phyloP scores from a whole-genome alignment of 2,888 invertebrate species.

The Cyclophora punctaria region DNA sequence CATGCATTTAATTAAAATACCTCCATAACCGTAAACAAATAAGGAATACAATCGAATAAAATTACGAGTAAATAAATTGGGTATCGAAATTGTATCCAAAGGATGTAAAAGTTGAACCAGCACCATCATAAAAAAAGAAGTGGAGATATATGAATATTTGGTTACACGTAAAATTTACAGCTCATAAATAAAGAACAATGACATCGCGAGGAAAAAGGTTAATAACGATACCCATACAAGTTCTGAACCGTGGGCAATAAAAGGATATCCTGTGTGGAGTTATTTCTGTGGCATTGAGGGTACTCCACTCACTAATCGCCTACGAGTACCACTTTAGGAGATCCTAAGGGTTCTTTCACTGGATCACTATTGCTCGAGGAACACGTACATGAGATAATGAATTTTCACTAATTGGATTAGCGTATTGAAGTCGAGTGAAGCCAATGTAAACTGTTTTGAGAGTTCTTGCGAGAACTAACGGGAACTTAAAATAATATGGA shows the following conservation, averaged over 20 bases:
- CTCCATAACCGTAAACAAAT: background rate
- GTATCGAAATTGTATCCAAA: no score
- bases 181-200: background rate
- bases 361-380: constrained; percentile 57
- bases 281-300: constrained; percentile 28
- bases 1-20: no score
- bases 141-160: background rate
- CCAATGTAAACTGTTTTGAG: constrained; percentile 13
- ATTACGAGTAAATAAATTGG: no score
- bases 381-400: constrained; percentile 63
- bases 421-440: constrained; percentile 27
- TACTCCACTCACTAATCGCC: constrained; percentile 58
- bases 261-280: background rate
- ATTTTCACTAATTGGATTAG: constrained; percentile 61
- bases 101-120: no score
- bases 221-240: no score
- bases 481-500: constrained; percentile 1
- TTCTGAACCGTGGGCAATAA: no score
- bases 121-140: background rate
- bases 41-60: background rate
- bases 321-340: constrained; percentile 53
- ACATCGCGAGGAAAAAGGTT: no score
- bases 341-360: constrained; percentile 59
- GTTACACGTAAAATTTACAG: background rate
- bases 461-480: background rate